These are phyloP conservation scores for Euwallacea fornicatus DNA, from an alignment of 1,140 invertebrate species.

Conservation along the genomic window DNA sequence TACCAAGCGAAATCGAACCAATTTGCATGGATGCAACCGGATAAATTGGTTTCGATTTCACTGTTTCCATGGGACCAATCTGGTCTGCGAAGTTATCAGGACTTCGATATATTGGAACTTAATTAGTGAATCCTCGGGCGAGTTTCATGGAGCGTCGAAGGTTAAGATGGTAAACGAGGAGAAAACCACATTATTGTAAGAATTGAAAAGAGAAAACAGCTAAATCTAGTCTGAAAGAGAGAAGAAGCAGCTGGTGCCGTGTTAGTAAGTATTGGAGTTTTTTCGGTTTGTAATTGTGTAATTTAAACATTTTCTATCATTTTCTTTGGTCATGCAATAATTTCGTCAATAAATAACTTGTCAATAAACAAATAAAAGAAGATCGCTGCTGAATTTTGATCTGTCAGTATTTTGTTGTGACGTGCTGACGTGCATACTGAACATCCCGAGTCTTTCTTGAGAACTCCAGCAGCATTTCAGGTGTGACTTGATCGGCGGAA, in stretches of 20 bases:
- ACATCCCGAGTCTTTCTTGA: conserved; percentile 5
- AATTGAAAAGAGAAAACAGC: conserved; percentile 26
- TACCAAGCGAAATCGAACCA: too few relatives aligned
- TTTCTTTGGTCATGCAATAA: not conserved
- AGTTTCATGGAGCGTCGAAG: too few relatives aligned
- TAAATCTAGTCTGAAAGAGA: conserved; percentile 35
- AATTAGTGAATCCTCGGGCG: too few relatives aligned
- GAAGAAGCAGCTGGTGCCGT: conserved; percentile 30
- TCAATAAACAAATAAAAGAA: not conserved
- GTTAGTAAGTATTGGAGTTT: conserved; percentile 34
- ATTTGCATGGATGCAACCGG: too few relatives aligned
- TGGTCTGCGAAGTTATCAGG: too few relatives aligned
- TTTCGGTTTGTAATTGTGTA: not conserved
- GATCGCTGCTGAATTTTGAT: conserved; percentile 10
- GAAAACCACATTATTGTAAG: not conserved
- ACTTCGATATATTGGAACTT: too few relatives aligned
- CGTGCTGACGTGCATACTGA: conserved; percentile 45
- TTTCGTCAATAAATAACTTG: not conserved
- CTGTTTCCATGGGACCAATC: too few relatives aligned
- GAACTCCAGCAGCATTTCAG: conserved; percentile 29
- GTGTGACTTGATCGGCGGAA: conserved; percentile 31
- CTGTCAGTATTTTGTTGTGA: conserved; percentile 45
- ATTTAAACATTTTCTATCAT: not conserved
- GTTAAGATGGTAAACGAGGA: not conserved
- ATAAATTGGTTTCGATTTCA: too few relatives aligned